A percentile compares a stretch with the other conserved stretches of the same genome.
These are phyloP conservation scores for Rotaria socialis DNA, from an alignment of 2,888 invertebrate species.

Conservation along the genomic window DNA sequence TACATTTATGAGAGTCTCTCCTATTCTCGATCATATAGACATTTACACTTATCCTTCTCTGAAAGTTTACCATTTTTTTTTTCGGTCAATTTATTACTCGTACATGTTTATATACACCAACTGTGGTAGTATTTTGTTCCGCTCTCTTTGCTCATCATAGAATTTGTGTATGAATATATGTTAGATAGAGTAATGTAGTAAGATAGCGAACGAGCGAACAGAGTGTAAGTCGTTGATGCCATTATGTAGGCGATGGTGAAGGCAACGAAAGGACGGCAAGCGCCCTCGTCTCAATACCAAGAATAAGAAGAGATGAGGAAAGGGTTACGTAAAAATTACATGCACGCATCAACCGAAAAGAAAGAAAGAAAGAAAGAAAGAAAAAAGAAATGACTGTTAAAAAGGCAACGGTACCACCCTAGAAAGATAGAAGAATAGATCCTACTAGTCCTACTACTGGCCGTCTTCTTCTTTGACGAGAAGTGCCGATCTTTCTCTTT, in stretches of 20 bases:
- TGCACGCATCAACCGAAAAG: not conserved
- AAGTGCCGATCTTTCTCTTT: not conserved
- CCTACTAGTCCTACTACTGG: not conserved
- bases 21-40: not conserved
- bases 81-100: not conserved
- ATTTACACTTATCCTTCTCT: not conserved
- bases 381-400: not conserved
- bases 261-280: not conserved
- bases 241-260: not conserved
- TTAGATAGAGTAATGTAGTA: slow-evolving; percentile 12
- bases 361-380: not conserved
- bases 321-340: slow-evolving; percentile 5
- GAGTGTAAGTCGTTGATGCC: not conserved
- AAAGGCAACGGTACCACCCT: not conserved
- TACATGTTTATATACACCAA: not conserved
- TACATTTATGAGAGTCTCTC: not conserved
- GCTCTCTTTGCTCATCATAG: not conserved
- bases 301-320: not conserved
- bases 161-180: not conserved
- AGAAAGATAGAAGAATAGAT: slow-evolving; percentile 17
- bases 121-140: not conserved
- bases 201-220: slow-evolving; percentile 15
- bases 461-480: not conserved
- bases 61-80: not conserved
- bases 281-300: not conserved